These are phyloP conservation scores for Himalopsyche tibetana DNA, from an alignment of 2,888 invertebrate genomes.

Conservation along the genomic window DNA sequence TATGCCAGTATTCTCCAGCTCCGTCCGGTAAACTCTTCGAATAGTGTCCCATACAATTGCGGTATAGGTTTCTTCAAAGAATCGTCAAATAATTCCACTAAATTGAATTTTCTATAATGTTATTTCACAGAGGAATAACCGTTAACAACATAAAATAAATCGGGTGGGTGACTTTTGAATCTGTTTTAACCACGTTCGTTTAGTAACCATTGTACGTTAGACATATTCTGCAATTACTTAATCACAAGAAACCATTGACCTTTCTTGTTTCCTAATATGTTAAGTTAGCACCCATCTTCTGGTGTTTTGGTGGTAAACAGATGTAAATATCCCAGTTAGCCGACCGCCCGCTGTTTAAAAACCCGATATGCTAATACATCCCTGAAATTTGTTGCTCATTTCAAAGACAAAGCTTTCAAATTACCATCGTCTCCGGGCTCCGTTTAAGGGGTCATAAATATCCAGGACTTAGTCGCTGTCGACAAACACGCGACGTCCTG, in stretches of 20 bases:
- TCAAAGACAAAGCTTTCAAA: constrained; percentile 22
- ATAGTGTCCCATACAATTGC: too few relatives aligned
- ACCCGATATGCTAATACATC: background rate
- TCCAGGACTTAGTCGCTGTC: constrained; percentile 2
- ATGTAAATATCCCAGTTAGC: background rate
- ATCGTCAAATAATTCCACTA: too few relatives aligned
- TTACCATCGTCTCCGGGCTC: background rate
- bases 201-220: background rate
- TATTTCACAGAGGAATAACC: too few relatives aligned
- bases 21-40: too few relatives aligned
- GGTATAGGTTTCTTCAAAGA: too few relatives aligned
- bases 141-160: too few relatives aligned
- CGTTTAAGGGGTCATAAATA: constrained; percentile 16
- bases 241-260: background rate
- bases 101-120: too few relatives aligned
- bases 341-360: constrained; percentile 1
- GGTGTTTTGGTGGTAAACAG: background rate
- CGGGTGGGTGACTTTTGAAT: too few relatives aligned
- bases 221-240: background rate
- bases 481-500: background rate
- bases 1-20: too few relatives aligned
- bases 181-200: too few relatives aligned
- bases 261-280: background rate
- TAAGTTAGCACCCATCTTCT: background rate
- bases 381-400: constrained; percentile 28